These are phyloP conservation scores for Spermophilus dauricus DNA, from an alignment of 2,113 vertebrate species.

Conservation along the genomic window DNA sequence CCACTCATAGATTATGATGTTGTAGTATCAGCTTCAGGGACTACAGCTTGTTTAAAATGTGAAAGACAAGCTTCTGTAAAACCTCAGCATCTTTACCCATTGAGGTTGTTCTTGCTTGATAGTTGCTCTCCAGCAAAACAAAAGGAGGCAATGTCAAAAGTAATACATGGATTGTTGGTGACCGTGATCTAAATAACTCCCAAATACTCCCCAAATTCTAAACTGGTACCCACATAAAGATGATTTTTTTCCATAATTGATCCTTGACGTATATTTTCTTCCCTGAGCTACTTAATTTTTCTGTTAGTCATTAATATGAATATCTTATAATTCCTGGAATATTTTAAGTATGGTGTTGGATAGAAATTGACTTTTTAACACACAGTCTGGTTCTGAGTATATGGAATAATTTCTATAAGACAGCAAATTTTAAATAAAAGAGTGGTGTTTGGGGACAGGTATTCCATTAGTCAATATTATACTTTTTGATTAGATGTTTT, in stretches of 20 bases:
- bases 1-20: background rate
- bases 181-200: background rate
- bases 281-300: background rate
- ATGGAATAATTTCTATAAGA: background rate
- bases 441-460: background rate
- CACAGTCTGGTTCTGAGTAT: background rate
- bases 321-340: background rate
- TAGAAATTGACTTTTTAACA: background rate
- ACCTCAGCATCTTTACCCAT: background rate
- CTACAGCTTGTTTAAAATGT: background rate
- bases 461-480: background rate
- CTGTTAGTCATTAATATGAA: background rate
- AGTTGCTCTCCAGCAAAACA: background rate
- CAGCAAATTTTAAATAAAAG: background rate
- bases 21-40: background rate
- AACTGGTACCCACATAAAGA: background rate
- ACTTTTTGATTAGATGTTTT: background rate
- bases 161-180: too few species aligned
- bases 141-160: background rate
- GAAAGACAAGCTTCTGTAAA: background rate
- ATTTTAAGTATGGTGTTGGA: background rate
- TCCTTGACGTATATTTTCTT: background rate
- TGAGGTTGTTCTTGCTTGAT: background rate
- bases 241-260: background rate
- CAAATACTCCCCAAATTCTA: background rate